Base-by-base conservation (phyloP, 37 sponge, comb jelly and placozoan genomes). In the Spongilla lacustris region DNA sequence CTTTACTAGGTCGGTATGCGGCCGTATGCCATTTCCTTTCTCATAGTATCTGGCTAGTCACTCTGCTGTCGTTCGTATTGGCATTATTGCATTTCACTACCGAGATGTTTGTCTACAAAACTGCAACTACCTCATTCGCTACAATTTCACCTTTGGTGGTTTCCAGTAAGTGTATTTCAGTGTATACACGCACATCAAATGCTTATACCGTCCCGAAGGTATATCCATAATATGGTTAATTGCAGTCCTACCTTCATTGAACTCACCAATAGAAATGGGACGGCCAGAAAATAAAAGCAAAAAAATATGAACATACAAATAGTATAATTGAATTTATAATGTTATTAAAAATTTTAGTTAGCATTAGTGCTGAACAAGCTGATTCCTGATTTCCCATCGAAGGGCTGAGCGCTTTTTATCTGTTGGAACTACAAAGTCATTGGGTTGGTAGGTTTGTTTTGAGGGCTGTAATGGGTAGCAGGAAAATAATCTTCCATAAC, bases 341-440 rank as follows among this genome's bases (percentile, higher is more conserved):
- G 30, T 33, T 32, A 32, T 29, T 72, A 12, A 72, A 72, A 69
- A 28, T 69, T 27, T 69, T 69, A 10, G 32, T 17, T 24, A 36
- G 75, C 27, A 4, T 73, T 25, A 73, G 28, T 74, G 75, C 17
- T 90, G 80, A 37, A 88, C 88, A 14, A 92, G 67, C n/a, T 84
- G 73, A 26, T 87, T 75, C 74, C 89, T 78, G 36, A 95, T 86
- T 36, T 91, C 87, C 95, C 95, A 95, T n/a, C 87, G 83, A 27
- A 95, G 84, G 25, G 76, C 67, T 28, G 66, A 41, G 3, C 90
- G 85, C 48, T 89, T 95, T 83, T 95, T 91, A 19, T 86, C 93
- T 22, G 91, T 85, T 26, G 95, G 92, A 0, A 89, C 90, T 37
- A 88, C 67, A 81, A 72, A 92, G 50, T 88, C 66, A 33, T 83